phyloP scores from a whole-genome alignment of 2,888 invertebrate species.

The Drosophila yooni region DNA sequence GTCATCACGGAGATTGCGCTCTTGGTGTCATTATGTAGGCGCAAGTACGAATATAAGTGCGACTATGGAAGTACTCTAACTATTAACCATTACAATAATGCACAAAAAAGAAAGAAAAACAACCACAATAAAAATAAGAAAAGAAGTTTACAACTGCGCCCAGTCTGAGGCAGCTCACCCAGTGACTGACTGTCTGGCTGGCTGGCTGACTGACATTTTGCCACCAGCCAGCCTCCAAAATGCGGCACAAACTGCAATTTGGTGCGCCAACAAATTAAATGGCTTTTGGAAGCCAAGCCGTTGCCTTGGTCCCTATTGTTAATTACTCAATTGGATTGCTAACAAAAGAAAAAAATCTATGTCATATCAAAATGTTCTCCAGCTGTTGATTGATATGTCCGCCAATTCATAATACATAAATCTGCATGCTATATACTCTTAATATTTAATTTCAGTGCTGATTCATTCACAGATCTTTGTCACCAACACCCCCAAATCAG shows the following conservation, averaged over 20 bases:
- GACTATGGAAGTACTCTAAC: conserved; percentile 31
- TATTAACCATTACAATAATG: conserved; percentile 32
- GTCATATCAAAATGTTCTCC: conserved; percentile 7
- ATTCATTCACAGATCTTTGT: conserved; percentile 68
- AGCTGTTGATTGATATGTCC: conserved; percentile 27
- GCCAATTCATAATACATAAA: conserved; percentile 1
- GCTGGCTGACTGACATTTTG: conserved; percentile 52
- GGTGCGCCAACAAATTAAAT: conserved; percentile 39
- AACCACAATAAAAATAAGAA: neutral
- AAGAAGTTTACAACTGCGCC: conserved; percentile 19
- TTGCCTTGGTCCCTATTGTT: conserved; percentile 49
- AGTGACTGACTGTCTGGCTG: neutral
- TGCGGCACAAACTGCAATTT: conserved; percentile 41
- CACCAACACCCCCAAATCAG: conserved; percentile 42
- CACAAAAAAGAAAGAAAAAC: conserved; percentile 1
- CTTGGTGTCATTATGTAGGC: conserved; percentile 54
- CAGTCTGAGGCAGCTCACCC: conserved; percentile 3
- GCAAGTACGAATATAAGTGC: conserved; percentile 31
- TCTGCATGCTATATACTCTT: conserved; percentile 23
- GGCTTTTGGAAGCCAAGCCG: conserved; percentile 23
- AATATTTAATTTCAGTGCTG: conserved; percentile 43
- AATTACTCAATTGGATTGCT: conserved; percentile 55
- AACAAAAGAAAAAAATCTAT: conserved; percentile 2
- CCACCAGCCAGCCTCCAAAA: conserved; percentile 24
- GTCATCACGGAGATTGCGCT: conserved; percentile 58